Base-by-base conservation (phyloP, 2,888 invertebrate species). In the Lymantria dispar region DNA sequence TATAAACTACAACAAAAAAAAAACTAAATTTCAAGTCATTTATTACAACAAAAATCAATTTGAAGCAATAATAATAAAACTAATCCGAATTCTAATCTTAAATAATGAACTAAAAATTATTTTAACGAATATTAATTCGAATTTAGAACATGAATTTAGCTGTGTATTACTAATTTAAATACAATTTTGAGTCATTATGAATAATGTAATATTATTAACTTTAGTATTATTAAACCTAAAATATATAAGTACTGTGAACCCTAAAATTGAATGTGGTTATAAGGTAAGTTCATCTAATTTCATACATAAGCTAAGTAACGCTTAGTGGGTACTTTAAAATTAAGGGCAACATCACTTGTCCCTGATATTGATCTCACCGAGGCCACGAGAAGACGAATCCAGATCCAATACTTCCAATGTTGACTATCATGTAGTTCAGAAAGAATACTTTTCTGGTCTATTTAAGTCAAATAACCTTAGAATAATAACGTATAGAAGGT, bases 251-350 rank as follows among this genome's bases (percentile, higher is more conserved):
- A 48, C 64, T 33, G 64, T 57, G 7, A 72, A 71, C 59, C 63
- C 55, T 22, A 87, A 83, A 62, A 64, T 75, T 1, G 87, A 87
- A 44, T 87, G 87, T 47, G 87, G 87, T 0, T 87, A 87, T 49
- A 87, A 87, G 82, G 87, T 86, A 44, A 47, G 41, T 33, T 33
- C 3, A 33, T 33, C 8, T 5, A 33, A 33, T 8, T 33, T 22
- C 5, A 2, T 22, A 22, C 22, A 22, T 22, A 22, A 22, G 3
- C 5, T 22, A 22, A 22, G 22, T 2, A 5, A 3, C 2, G 22
- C 22, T 22, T 22, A 2, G 5, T 22, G 5, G 22, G 22, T 22
- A 22, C 22, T 2, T 22, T 22, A n/a, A n/a, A n/a, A n/a, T 22
- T 5, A 22, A 22, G 22, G 22, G 2, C 22, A 22, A 5, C 5